Percentiles rank a stretch among this genome's conserved stretches.
phyloP scores from a whole-genome alignment of 2,113 vertebrate genomes.

The Siniperca knerii region DNA sequence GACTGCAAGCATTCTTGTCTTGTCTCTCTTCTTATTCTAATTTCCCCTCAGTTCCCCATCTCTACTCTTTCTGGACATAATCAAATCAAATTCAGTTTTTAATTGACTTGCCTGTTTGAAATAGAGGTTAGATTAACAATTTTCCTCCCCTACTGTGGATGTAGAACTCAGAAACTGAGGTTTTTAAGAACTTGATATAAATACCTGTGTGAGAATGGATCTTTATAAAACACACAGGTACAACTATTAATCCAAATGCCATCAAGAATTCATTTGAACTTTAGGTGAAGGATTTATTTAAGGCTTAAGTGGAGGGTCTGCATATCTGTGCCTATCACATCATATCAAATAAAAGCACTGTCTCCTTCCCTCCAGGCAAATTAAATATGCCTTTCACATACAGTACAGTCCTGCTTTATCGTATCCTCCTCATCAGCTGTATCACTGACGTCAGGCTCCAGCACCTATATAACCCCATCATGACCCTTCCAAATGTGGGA shows the following conservation, averaged over 20 bases:
- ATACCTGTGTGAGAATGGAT: neutral
- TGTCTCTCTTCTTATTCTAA: neutral
- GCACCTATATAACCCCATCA: neutral
- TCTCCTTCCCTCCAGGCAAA: conserved; percentile 1
- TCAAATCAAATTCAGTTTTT: conserved; percentile 8
- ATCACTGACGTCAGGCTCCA: neutral
- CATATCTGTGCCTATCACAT: neutral
- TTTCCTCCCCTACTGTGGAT: neutral
- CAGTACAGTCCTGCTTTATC: neutral
- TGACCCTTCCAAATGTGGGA: neutral
- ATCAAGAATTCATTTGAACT: conserved; percentile 3
- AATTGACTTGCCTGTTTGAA: conserved; percentile 13
- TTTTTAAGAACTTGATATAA: neutral
- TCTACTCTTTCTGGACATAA: neutral
- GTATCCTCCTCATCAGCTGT: neutral
- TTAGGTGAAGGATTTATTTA: conserved; percentile 9
- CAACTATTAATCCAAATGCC: neutral
- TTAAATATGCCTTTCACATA: neutral
- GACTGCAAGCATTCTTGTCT: neutral
- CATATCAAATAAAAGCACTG: neutral
- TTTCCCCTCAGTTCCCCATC: neutral
- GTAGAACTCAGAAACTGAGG: neutral
- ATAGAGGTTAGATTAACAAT: neutral
- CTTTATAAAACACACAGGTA: neutral
- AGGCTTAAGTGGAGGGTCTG: neutral